phyloP scores from a whole-genome alignment of 1,140 invertebrate genomes.

The Parapsyche elsis region DNA sequence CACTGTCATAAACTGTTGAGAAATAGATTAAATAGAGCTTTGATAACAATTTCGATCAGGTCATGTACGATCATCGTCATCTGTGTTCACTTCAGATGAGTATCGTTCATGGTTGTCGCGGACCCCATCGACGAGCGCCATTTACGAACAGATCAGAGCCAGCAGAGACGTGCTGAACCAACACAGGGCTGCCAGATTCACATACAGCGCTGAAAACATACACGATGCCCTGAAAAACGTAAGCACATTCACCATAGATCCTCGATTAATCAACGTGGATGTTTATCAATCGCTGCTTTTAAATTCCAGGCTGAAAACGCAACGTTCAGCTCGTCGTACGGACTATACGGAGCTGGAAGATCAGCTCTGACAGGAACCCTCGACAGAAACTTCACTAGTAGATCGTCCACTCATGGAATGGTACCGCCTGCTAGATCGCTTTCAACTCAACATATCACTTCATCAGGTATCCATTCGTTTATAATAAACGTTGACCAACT shows the following conservation, averaged over 20 bases:
- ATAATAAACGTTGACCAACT: neutral
- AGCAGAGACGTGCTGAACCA: constrained; percentile 74
- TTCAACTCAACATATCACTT: constrained; percentile 73
- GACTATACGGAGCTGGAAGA: constrained; percentile 68
- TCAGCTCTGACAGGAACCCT: constrained; percentile 68
- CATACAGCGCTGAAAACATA: constrained; percentile 90
- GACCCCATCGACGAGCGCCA: constrained; percentile 90
- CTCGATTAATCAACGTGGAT: neutral
- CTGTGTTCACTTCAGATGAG: constrained; percentile 89
- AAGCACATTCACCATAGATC: constrained; percentile 58
- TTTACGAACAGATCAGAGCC: constrained; percentile 88
- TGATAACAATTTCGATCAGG: constrained; percentile 18
- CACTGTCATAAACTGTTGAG: constrained; percentile 59
- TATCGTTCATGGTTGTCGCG: constrained; percentile 89
- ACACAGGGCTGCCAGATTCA: constrained; percentile 79
- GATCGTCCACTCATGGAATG: constrained; percentile 60
- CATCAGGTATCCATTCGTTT: constrained; percentile 56
- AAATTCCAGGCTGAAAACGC: constrained; percentile 70
- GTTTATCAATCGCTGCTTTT: neutral
- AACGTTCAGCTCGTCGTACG: constrained; percentile 68
- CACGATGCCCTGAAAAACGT: constrained; percentile 83
- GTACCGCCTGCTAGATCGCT: constrained; percentile 74
- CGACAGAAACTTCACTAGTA: constrained; percentile 66
- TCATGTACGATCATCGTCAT: constrained; percentile 45
- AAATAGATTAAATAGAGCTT: constrained; percentile 16